Conservation (phyloP, 1,140 invertebrate genomes). For the Brachionus sp. region DNA sequence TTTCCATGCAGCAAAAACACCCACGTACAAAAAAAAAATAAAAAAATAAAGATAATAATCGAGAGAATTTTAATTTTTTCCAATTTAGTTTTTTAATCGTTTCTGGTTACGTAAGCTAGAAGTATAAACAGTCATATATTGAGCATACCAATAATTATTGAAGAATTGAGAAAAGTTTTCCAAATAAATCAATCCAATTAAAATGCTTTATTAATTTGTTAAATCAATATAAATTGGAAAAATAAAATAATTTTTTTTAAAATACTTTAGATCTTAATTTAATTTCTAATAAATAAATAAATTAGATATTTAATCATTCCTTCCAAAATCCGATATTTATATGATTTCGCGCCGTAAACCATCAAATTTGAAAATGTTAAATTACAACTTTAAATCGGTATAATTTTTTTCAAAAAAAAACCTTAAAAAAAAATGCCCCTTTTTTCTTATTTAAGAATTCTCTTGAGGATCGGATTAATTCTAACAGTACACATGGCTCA, state of each 20-base stretch:
- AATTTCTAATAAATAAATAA: neutral
- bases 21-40: neutral
- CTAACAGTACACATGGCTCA: constrained; percentile 38
- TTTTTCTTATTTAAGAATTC: constrained; percentile 4
- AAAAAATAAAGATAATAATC: neutral
- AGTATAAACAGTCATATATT: neutral
- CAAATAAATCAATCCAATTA: neutral
- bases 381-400: constrained; percentile 35
- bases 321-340: neutral
- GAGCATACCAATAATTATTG: neutral
- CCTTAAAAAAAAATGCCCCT: neutral
- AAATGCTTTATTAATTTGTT: neutral
- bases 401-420: neutral
- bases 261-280: constrained; percentile 2
- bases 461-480: constrained; percentile 30
- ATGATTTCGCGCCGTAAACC: constrained; percentile 33
- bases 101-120: constrained; percentile 25
- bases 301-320: neutral
- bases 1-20: neutral
- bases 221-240: neutral
- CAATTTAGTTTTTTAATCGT: neutral
- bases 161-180: neutral
- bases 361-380: neutral
- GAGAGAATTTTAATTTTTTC: constrained; percentile 18
- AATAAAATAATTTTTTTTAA: neutral